Evolutionary conservation across 2,888 invertebrate genomes (phyloP), one percentile per base, ranked within the genome.

Genomic region (Microctonus hyperodae): DNA sequence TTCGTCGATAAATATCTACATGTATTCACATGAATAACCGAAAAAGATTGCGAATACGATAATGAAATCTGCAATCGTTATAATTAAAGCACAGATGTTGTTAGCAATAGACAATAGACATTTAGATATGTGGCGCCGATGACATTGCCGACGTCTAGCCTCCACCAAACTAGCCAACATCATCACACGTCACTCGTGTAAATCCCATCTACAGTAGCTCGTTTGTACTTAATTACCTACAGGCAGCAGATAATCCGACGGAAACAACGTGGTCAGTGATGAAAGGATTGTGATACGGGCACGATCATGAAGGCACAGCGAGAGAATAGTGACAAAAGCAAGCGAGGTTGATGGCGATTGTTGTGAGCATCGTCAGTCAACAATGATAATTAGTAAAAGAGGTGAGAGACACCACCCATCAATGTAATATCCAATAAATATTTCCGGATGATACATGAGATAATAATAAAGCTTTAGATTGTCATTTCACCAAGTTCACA

Each of bases 141-240:
- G 16, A 31, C 20, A 22, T 28, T 25, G 64, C 65, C 50, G 50
- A 51, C 62, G 62, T 62, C 62, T 51, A 35, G 62, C 35, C 59
- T 37, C 53, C 25, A 44, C n/a, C 22, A 23, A 23, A 51, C 20
- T n/a, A n/a, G n/a, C n/a, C 35, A 51, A 31, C 35, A 33, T 22
- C n/a, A 20, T 23, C 53, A 53, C 51, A 33, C 35, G 62, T 62
- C 62, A 53, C 20, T 62, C 5, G 53, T 53, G 62, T 62, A 62
- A 62, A 62, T 62, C 62, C 44, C 53, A 37, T 35, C 62, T 35
- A 40, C 44, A 53, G 37, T 40, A 62, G 62, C 53, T 62, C 66
- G 65, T 68, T 66, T 62, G 37, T 55, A 71, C 71, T 70, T 69
- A 70, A 72, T 73, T 67, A 72, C 62, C 59, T 67, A 66, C 69